phyloP scores from a whole-genome alignment of 2,888 invertebrate genomes.

The Epinotia bilunana region DNA sequence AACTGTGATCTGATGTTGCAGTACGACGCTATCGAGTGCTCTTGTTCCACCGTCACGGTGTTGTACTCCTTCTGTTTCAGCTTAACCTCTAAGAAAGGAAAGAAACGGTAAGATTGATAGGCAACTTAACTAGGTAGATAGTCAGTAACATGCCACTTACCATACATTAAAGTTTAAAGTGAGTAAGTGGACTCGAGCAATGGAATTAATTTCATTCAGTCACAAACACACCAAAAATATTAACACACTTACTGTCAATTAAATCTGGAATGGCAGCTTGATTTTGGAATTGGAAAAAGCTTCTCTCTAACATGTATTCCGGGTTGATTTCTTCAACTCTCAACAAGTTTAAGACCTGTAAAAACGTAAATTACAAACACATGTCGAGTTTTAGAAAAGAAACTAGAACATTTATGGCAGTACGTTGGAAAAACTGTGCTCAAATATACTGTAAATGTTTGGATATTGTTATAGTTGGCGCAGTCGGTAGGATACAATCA shows the following conservation, averaged over 20 bases:
- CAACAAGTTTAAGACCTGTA: constrained; percentile 88
- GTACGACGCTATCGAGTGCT: constrained; percentile 91
- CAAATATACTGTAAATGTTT: background rate
- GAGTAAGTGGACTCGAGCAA: too few relatives aligned
- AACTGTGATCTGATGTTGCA: constrained; percentile 93
- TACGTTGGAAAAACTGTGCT: background rate
- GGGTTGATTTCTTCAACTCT: constrained; percentile 99
- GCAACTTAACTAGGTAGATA: too few relatives aligned
- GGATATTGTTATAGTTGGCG: background rate
- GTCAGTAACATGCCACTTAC: too few relatives aligned
- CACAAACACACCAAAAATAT: background rate
- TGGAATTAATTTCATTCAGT: too few relatives aligned
- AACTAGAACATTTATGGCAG: background rate
- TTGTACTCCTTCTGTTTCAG: constrained; percentile 87
- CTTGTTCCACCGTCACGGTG: constrained; percentile 87
- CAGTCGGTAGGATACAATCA: background rate
- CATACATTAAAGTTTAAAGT: too few relatives aligned
- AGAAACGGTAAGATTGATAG: background rate
- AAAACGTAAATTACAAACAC: constrained; percentile 24
- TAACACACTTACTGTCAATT: constrained; percentile 88
- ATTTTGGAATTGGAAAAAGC: constrained; percentile 99
- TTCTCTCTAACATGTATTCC: constrained; percentile 99
- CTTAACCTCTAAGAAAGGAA: constrained; percentile 82
- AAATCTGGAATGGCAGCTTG: constrained; percentile 96
- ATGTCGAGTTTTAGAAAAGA: constrained; percentile 13